phyloP scores from a whole-genome alignment of 2,113 vertebrate genomes.

The Sceloporus undulatus region DNA sequence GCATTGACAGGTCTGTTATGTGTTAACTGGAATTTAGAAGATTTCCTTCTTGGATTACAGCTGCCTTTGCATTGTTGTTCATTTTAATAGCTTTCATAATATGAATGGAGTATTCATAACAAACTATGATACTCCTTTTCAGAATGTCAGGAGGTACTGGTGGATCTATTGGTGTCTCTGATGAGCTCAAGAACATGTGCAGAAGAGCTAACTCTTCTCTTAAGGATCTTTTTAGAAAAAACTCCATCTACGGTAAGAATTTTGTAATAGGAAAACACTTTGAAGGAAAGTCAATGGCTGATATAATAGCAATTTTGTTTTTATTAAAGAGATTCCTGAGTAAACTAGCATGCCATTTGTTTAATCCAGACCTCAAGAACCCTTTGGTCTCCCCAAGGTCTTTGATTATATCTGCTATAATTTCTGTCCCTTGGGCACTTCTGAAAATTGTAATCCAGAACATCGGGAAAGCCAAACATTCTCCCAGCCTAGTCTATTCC shows the following conservation, averaged over 20 bases:
- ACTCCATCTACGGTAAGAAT: slow-evolving; percentile 90
- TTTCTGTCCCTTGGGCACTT: neutral
- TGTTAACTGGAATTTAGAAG: neutral
- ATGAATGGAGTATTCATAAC: neutral
- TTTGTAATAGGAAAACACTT: neutral
- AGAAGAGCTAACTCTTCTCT: slow-evolving; percentile 91
- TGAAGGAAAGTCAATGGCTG: neutral
- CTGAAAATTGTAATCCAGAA: neutral
- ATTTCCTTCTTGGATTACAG: neutral
- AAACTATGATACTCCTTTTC: slow-evolving; percentile 48
- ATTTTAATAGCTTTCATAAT: neutral
- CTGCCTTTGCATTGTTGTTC: neutral
- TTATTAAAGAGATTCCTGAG: neutral
- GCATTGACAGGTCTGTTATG: neutral
- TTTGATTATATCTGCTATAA: neutral
- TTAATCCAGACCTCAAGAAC: neutral
- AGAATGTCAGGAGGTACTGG: slow-evolving; percentile 90
- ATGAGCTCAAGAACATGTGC: slow-evolving; percentile 90
- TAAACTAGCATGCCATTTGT: neutral
- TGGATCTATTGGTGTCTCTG: slow-evolving; percentile 93
- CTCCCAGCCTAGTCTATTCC: neutral
- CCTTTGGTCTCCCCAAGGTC: neutral
- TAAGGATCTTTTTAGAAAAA: slow-evolving; percentile 94
- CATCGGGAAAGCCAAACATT: too few relatives aligned
- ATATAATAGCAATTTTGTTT: neutral